These are phyloP conservation scores for Drosophila recens DNA, from an alignment of 2,888 invertebrate species.

Conservation along the genomic window DNA sequence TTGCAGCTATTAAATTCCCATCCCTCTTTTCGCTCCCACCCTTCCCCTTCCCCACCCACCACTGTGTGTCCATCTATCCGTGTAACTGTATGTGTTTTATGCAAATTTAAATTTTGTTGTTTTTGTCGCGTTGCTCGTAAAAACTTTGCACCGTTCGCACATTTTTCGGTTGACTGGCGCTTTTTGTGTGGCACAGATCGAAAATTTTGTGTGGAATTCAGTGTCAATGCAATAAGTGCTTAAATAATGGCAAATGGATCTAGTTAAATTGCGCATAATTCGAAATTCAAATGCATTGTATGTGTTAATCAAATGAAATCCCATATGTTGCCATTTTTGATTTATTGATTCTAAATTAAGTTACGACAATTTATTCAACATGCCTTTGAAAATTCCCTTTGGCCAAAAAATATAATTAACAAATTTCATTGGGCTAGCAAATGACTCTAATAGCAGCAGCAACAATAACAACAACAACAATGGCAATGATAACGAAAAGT, in stretches of 20 bases:
- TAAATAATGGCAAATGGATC: constrained; percentile 52
- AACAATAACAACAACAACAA: neutral
- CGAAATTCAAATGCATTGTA: constrained; percentile 43
- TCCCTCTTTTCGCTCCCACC: constrained; percentile 6
- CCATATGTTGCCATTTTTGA: constrained; percentile 4
- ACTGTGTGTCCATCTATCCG: constrained; percentile 4
- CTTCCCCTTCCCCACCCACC: neutral
- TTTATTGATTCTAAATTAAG: constrained; percentile 20
- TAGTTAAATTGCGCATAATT: constrained; percentile 36
- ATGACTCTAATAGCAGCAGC: constrained; percentile 41
- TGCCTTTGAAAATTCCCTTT: neutral
- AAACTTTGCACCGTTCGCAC: constrained; percentile 69
- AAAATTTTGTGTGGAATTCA: constrained; percentile 48
- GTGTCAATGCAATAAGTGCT: constrained; percentile 60
- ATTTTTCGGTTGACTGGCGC: constrained; percentile 57
- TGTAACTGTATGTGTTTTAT: constrained; percentile 60
- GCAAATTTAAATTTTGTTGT: constrained; percentile 71
- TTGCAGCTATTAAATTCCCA: constrained; percentile 75
- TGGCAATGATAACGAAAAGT: constrained; percentile 30
- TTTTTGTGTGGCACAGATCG: constrained; percentile 52
- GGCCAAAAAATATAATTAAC: constrained; percentile 58
- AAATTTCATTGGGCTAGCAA: constrained; percentile 61
- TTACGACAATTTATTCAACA: neutral
- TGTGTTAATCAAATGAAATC: constrained; percentile 4
- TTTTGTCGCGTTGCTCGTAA: constrained; percentile 58